A percentile compares a stretch with the other conserved stretches of the same genome.
These are phyloP conservation scores for Anoura caudifer DNA, from an alignment of 2,113 vertebrate genomes.

Conservation along the genomic window DNA sequence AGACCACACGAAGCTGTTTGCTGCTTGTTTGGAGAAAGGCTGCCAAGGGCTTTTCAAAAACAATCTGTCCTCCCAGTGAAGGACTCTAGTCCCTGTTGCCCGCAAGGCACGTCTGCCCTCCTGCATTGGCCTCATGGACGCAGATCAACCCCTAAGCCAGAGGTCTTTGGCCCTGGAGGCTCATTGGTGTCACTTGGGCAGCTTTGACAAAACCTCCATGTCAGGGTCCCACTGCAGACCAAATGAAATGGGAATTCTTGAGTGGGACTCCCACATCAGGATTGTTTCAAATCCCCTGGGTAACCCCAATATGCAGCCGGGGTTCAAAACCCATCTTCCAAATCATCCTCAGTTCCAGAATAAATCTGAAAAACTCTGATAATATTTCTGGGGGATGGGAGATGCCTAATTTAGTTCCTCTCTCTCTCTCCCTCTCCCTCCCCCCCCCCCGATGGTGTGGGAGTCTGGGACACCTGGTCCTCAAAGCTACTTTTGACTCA, in stretches of 20 bases:
- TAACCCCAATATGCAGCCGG: too few relatives aligned
- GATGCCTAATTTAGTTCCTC: not conserved
- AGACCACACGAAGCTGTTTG: slow-evolving; percentile 38
- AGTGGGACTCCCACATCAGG: not conserved
- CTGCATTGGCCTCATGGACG: not conserved
- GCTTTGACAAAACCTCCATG: not conserved
- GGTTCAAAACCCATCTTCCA: not conserved
- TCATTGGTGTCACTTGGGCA: not conserved
- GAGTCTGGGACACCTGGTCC: not conserved
- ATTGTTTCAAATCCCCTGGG: not conserved
- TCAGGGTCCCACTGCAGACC: not conserved
- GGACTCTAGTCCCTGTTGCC: not conserved
- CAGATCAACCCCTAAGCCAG: not conserved
- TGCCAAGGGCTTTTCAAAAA: slow-evolving; percentile 55
- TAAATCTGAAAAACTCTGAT: not conserved
- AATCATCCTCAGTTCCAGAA: not conserved
- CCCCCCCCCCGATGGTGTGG: not conserved
- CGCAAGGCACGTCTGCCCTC: not conserved
- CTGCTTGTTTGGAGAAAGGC: slow-evolving; percentile 15
- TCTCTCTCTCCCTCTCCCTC: not conserved
- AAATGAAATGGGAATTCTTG: not conserved
- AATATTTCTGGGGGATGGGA: not conserved
- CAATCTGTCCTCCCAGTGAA: not conserved
- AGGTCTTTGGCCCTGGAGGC: not conserved
- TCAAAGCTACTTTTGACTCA: not conserved